phyloP scores from a whole-genome alignment of 2,888 invertebrate species.

The Trichacis sp. region DNA sequence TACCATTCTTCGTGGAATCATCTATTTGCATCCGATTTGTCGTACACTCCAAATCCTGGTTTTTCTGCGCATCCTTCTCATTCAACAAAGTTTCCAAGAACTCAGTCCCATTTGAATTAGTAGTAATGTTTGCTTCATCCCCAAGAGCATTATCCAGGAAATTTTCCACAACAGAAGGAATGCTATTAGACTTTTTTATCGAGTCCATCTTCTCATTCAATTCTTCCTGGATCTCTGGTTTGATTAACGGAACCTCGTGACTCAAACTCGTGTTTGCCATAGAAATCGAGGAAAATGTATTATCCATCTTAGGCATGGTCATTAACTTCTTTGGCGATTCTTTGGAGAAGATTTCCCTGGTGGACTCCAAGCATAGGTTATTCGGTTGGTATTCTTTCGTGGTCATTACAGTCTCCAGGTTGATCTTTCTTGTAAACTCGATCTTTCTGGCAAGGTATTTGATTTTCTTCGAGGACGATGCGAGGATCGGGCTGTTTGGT shows the following conservation, averaged over 20 bases:
- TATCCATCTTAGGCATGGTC: conserved; percentile 15
- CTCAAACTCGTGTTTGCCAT: conserved; percentile 10
- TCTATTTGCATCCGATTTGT: too few species aligned
- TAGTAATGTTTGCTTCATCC: conserved; percentile 17
- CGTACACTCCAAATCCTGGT: too few species aligned
- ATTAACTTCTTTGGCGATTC: conserved; percentile 12
- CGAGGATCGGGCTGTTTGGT: conserved; percentile 20
- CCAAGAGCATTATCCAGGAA: conserved; percentile 27
- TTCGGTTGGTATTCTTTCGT: too few species aligned
- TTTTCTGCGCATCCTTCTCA: too few species aligned
- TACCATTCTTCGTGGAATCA: not conserved
- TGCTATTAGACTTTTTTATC: not conserved
- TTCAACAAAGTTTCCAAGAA: too few species aligned
- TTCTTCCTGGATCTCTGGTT: not conserved
- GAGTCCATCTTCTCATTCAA: not conserved
- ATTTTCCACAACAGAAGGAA: conserved; percentile 25
- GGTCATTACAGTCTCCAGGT: conserved; percentile 16
- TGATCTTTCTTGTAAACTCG: not conserved
- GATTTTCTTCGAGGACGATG: conserved; percentile 24
- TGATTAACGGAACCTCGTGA: not conserved
- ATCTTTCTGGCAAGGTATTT: not conserved
- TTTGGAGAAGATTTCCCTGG: conserved; percentile 40
- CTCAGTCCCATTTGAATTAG: too few species aligned
- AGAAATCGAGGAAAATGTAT: conserved; percentile 23
- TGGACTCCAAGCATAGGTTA: conserved; percentile 54